Base-by-base conservation (phyloP, 2,113 vertebrate genomes). In the Sinocyclocheilus anophthalmus region DNA sequence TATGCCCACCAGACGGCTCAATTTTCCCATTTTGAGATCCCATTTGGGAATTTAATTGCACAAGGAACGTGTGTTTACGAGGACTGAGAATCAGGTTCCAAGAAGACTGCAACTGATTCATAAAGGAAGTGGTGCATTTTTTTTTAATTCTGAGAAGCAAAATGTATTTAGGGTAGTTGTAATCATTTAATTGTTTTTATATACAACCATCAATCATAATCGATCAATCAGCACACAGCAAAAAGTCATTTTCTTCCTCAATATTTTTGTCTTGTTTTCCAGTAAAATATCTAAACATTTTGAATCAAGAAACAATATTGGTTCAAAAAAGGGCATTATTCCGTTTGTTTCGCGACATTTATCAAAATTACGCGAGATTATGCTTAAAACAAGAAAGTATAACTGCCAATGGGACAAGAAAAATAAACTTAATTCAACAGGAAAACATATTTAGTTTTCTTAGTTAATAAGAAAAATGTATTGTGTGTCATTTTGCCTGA, bases 1-100 rank as follows among this genome's bases (percentile, higher is more conserved):
- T 85, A 78, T 88, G 81, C 76, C 67, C 65, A 53, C 70, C 77
- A 84, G 86, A 85, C 80, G 37, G 79, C 83, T 65, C 45, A 70
- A 86, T 79, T 84, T 83, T 76, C 72, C 82, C 24, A 79, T 72
- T n/a, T 30, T 84, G 69, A 81, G 77, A 37, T 67, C 84, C 73
- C 48, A 63, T 80, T 39, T 30, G 73, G 57, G 53, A 86, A 72
- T 59, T 33, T 85, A 73, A 73, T 83, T 87, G 73, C 59, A 75
- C 59, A 65, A 50, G 11, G 63, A 55, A 11, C 20, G 57, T 78
- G 73, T 63, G 59, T 73, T 67, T 81, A 30, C 76, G n/a, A 80
- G 57, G 50, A 2, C 12, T 73, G 11, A 84, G 39, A 45, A 45
- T 42, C 18, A n/a, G 61, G 67, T 37, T 70, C 67, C 30, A 4